These are phyloP conservation scores for Otus scops DNA, from an alignment of 2,797 vertebrate species.

Conservation along the genomic window DNA sequence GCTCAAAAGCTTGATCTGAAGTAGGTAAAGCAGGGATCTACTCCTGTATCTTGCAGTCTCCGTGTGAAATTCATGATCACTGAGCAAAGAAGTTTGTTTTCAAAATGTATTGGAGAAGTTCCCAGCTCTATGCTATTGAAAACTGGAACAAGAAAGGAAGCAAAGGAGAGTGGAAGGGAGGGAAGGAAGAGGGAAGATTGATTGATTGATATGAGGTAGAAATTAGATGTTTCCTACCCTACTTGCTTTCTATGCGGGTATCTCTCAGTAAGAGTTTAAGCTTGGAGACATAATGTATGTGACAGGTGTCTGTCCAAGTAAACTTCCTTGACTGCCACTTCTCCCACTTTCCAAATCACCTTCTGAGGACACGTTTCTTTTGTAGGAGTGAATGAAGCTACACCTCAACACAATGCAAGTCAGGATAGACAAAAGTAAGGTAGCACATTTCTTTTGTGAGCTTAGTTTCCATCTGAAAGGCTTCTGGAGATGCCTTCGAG, in stretches of 20 bases:
- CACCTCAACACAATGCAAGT: background rate
- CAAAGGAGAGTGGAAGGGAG: background rate
- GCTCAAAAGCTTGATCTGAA: background rate
- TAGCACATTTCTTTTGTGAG: background rate
- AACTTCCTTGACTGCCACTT: background rate
- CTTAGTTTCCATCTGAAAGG: background rate
- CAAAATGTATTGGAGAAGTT: background rate
- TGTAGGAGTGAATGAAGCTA: background rate
- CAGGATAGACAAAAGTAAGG: background rate
- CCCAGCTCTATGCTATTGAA: background rate
- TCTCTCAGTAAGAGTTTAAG: background rate
- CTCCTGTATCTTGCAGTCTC: background rate
- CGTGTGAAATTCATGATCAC: background rate
- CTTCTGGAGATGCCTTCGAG: background rate
- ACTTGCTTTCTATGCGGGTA: background rate
- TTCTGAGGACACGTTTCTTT: background rate
- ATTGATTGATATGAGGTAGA: background rate
- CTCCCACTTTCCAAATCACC: background rate
- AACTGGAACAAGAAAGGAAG: background rate
- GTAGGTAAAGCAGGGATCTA: background rate
- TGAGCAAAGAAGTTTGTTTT: background rate
- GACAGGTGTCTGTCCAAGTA: background rate
- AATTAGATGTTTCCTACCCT: background rate
- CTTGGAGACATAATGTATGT: fast-evolving
- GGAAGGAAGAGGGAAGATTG: background rate